Conservation (phyloP, 2,888 invertebrate species). For the Ormyrus thymus region DNA sequence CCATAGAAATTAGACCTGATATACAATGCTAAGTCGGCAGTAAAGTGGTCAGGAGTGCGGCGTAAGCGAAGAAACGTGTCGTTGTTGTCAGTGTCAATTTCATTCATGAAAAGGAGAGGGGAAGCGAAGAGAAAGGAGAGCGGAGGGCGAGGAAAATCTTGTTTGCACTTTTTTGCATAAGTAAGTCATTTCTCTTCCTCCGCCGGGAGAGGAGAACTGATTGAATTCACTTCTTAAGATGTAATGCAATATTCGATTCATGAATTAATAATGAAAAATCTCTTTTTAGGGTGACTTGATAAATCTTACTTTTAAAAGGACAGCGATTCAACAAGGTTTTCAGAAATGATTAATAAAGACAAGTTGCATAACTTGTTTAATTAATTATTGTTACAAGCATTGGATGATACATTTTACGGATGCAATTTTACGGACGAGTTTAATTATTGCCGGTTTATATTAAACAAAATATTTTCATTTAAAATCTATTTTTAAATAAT, state of each 20-base stretch:
- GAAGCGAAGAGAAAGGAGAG: neutral
- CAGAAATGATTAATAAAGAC: neutral
- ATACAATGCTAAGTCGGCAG: constrained; percentile 59
- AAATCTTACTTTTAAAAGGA: neutral
- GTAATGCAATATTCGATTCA: constrained; percentile 47
- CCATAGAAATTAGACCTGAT: constrained; percentile 56
- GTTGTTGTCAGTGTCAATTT: constrained; percentile 53
- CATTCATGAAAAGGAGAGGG: constrained; percentile 25
- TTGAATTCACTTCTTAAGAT: constrained; percentile 37
- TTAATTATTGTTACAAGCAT: too few species aligned
- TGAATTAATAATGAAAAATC: constrained; percentile 42
- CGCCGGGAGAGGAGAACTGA: constrained; percentile 10
- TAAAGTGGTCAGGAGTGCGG: constrained; percentile 53
- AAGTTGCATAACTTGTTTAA: neutral
- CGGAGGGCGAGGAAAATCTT: constrained; percentile 40
- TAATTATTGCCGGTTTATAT: too few species aligned
- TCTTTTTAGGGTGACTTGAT: neutral
- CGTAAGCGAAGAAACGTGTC: constrained; percentile 57
- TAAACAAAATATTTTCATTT: too few species aligned
- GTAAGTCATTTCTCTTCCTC: constrained; percentile 34
- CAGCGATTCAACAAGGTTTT: neutral
- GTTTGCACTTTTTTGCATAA: constrained; percentile 55
- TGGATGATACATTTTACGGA: too few species aligned
- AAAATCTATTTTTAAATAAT: too few species aligned
- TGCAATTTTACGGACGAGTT: too few species aligned